Percentiles rank a stretch among this genome's conserved stretches.
Conservation (phyloP, 2,113 vertebrate genomes). For the Coregonus clupeaformis region DNA sequence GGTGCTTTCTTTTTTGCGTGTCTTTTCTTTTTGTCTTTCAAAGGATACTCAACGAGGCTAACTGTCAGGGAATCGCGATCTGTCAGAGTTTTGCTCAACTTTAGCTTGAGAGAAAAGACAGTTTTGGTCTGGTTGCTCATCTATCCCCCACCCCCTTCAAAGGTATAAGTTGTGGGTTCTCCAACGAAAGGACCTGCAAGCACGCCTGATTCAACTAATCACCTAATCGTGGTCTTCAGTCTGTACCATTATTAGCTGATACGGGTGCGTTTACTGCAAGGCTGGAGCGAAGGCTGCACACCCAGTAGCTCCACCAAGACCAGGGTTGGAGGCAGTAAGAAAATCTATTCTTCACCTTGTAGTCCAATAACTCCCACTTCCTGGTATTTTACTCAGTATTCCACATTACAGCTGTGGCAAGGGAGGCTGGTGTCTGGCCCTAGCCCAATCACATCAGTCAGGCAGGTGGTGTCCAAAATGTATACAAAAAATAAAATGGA, state of each 20-base stretch:
- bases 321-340: too few relatives aligned
- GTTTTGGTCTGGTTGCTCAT: neutral
- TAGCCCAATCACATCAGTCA: neutral
- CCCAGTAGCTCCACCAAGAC: too few relatives aligned
- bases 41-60: slow-evolving; percentile 1
- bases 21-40: neutral
- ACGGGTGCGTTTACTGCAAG: too few relatives aligned
- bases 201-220: too few relatives aligned
- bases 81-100: neutral
- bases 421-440: neutral
- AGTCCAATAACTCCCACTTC: neutral
- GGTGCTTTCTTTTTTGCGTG: slow-evolving; percentile 2
- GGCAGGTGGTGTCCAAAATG: neutral
- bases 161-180: too few relatives aligned
- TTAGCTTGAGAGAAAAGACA: neutral
- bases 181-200: too few relatives aligned
- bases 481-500: neutral
- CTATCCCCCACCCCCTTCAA: neutral
- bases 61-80: neutral
- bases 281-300: too few relatives aligned
- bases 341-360: neutral
- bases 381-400: neutral
- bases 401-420: neutral
- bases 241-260: too few relatives aligned
- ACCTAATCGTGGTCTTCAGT: too few relatives aligned